A percentile compares a stretch with the other conserved stretches of the same genome.
Conservation (phyloP, 2,113 vertebrate species). For the Leptodactylus fuscus region DNA sequence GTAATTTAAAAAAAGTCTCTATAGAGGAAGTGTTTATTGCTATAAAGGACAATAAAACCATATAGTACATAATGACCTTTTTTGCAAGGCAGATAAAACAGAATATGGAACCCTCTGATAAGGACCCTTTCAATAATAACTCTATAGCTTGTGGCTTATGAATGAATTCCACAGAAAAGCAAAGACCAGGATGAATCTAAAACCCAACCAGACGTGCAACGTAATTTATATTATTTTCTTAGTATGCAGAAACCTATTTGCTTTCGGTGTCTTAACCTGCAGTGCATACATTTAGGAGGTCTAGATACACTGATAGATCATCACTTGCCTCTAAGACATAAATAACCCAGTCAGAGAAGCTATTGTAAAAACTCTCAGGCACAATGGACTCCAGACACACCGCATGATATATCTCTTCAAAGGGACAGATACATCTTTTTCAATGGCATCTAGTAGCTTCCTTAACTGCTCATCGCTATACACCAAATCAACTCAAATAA, state of each 20-base stretch:
- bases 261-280: slow-evolving; percentile 15
- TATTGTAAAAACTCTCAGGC: slow-evolving; percentile 67
- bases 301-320: slow-evolving; percentile 69
- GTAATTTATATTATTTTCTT: slow-evolving; percentile 1
- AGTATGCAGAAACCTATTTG: slow-evolving; percentile 11
- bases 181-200: neutral
- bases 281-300: slow-evolving; percentile 65
- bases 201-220: neutral
- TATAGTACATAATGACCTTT: too few species aligned
- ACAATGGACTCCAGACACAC: slow-evolving; percentile 75
- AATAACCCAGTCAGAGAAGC: slow-evolving; percentile 74
- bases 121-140: neutral
- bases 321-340: slow-evolving; percentile 73
- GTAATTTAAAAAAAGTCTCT: too few species aligned
- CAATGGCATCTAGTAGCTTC: slow-evolving; percentile 66
- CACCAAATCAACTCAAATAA: slow-evolving; percentile 79
- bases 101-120: too few species aligned
- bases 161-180: neutral
- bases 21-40: too few species aligned
- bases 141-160: neutral
- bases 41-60: too few species aligned
- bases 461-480: slow-evolving; percentile 67
- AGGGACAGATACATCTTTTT: slow-evolving; percentile 83
- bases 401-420: slow-evolving; percentile 79
- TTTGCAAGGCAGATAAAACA: too few species aligned